A percentile compares a stretch with the other conserved stretches of the same genome.
Evolutionary conservation across 37 sponge, comb jelly and placozoan species (phyloP).

Genomic region (Oscarella lobularis): DNA sequence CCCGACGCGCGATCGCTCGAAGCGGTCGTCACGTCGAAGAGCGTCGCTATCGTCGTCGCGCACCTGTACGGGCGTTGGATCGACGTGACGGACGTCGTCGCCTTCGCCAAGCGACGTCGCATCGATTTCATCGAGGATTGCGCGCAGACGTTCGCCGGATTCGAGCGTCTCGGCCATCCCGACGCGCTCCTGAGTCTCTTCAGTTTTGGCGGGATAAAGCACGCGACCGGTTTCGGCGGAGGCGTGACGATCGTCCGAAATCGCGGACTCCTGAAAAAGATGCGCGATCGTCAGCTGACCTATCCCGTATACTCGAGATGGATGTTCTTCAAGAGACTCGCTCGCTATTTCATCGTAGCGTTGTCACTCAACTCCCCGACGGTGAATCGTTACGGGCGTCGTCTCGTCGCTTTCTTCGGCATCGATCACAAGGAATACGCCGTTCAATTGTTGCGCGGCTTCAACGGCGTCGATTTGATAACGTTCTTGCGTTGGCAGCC

Average conservation of each 20-base stretch:
- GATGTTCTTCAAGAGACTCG: background rate
- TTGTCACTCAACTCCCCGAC: background rate
- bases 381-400: background rate
- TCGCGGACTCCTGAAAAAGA: background rate
- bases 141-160: background rate
- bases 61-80: background rate
- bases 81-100: background rate
- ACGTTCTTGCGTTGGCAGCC: background rate
- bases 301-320: background rate
- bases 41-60: background rate
- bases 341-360: background rate
- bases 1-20: background rate
- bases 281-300: background rate
- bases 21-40: background rate
- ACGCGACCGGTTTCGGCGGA: background rate
- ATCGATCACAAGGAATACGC: background rate
- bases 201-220: background rate
- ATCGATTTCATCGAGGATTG: background rate
- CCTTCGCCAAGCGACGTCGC: background rate
- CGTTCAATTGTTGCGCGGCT: background rate
- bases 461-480: background rate
- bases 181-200: background rate
- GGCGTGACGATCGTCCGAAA: background rate
- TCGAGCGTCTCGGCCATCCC: background rate
- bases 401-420: background rate